Conservation (phyloP, 2,113 vertebrate species). For the Microtus oregoni region DNA sequence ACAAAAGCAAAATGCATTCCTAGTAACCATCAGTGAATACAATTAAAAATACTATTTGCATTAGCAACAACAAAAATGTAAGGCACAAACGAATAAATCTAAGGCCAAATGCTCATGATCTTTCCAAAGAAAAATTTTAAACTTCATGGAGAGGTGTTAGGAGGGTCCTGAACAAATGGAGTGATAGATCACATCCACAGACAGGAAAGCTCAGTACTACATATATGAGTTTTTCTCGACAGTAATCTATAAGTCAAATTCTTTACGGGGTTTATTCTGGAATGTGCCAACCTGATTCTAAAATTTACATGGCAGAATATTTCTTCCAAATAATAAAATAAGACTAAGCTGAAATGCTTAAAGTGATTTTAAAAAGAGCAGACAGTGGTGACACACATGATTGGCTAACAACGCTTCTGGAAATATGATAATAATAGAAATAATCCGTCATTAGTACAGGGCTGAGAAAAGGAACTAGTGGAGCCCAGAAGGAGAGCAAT, state of each 20-base stretch:
- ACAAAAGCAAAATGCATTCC: background rate
- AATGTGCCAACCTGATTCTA: background rate
- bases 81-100: conserved; percentile 31
- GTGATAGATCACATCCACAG: background rate
- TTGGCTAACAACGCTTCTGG: background rate
- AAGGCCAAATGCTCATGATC: conserved; percentile 49
- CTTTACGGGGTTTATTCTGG: conserved; percentile 4
- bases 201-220: background rate
- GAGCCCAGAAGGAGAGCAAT: background rate
- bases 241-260: conserved; percentile 54
- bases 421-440: background rate
- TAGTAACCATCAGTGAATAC: background rate
- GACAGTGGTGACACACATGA: background rate
- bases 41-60: conserved; percentile 47
- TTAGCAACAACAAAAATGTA: conserved; percentile 6
- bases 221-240: conserved; percentile 18
- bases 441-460: background rate
- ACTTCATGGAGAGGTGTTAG: conserved; percentile 22
- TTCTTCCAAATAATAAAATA: background rate
- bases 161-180: conserved; percentile 7
- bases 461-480: background rate
- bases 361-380: background rate
- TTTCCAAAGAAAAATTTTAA: conserved; percentile 58
- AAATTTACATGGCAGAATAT: background rate
- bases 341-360: background rate